These are phyloP conservation scores for Palythoa grandis DNA, from an alignment of 92 coral and sea anemone genomes.

Conservation along the genomic window DNA sequence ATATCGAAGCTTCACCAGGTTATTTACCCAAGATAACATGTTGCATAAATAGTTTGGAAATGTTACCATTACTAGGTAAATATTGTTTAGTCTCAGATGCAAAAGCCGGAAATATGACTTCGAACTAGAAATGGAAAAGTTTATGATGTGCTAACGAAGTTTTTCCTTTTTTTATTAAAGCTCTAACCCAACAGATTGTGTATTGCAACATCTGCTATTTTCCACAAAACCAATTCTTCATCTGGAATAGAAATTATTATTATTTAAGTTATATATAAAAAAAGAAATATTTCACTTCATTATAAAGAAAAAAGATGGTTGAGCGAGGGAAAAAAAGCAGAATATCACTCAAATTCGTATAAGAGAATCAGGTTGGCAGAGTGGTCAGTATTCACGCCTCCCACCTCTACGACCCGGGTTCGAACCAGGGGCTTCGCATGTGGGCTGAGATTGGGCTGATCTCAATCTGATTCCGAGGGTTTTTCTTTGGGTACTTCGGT, in stretches of 20 bases:
- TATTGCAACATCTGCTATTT: no score
- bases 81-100: not conserved
- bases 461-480: no score
- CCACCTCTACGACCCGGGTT: no score
- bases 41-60: not conserved
- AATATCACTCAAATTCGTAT: no score
- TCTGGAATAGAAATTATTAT: not conserved
- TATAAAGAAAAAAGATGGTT: no score
- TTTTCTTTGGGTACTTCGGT: no score
- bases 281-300: not conserved
- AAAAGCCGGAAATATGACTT: conserved; percentile 10
- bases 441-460: no score
- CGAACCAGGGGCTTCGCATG: no score
- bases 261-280: not conserved
- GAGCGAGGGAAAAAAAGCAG: no score
- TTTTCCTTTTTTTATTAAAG: not conserved
- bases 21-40: conserved; percentile 15
- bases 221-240: no score
- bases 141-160: not conserved
- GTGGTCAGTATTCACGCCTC: no score
- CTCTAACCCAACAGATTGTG: not conserved
- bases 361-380: no score
- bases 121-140: not conserved
- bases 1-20: not conserved
- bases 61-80: not conserved